Conservation (phyloP, 2,797 vertebrate species). For the Toxotes lorentzi region DNA sequence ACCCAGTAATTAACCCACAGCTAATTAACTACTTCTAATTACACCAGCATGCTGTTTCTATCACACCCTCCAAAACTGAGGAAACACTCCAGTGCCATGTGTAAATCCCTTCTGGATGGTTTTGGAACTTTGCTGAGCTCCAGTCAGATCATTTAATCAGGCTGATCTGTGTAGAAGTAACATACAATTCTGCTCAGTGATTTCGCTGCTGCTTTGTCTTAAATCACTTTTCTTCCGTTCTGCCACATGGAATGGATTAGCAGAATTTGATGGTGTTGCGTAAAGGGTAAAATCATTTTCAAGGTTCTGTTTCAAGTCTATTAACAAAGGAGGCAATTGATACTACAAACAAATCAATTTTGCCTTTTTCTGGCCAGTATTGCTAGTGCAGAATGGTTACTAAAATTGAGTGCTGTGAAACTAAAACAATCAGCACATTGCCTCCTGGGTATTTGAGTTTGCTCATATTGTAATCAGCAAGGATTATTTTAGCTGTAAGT, state of each 20-base stretch:
- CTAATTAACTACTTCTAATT: constrained; percentile 99
- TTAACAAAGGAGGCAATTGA: constrained; percentile 81
- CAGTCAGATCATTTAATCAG: constrained; percentile 67
- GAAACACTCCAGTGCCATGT: constrained; percentile 76
- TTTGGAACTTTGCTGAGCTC: constrained; percentile 63
- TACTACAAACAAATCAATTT: constrained; percentile 80
- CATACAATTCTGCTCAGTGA: constrained; percentile 37
- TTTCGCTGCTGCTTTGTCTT: constrained; percentile 52
- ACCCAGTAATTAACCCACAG: constrained; percentile 98
- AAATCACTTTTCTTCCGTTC: constrained; percentile 66
- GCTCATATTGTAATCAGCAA: constrained; percentile 51
- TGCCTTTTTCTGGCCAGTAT: constrained; percentile 63
- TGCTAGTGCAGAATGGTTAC: constrained; percentile 65
- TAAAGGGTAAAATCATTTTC: constrained; percentile 78
- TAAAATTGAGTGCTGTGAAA: constrained; percentile 62
- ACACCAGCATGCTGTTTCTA: constrained; percentile 92
- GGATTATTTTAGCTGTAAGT: constrained; percentile 52
- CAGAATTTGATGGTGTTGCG: constrained; percentile 72
- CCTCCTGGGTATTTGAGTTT: constrained; percentile 61
- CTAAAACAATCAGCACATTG: constrained; percentile 65
- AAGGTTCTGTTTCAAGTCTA: constrained; percentile 79
- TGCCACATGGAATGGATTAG: constrained; percentile 71
- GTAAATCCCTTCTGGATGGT: constrained; percentile 67
- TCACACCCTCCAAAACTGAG: constrained; percentile 91
- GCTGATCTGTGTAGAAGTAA: constrained; percentile 34